These are phyloP conservation scores for Oophaga pumilio DNA, from an alignment of 2,113 vertebrate species.

Conservation along the genomic window DNA sequence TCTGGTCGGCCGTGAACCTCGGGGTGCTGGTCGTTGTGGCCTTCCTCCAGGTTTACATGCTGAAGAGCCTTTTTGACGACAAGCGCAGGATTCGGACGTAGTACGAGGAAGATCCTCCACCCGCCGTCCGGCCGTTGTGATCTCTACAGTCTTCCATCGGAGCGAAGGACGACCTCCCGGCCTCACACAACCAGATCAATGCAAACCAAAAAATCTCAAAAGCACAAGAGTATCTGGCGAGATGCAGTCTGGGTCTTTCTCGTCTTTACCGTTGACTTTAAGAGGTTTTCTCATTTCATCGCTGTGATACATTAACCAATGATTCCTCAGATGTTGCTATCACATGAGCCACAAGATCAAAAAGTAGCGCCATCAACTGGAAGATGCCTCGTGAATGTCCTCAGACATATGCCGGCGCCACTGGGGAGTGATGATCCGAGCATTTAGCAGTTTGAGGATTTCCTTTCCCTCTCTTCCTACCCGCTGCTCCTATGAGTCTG, in stretches of 20 bases:
- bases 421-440: too few species aligned
- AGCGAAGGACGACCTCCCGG: background rate
- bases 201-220: too few species aligned
- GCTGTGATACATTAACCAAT: background rate
- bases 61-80: conserved; percentile 86
- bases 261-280: too few species aligned
- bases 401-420: too few species aligned
- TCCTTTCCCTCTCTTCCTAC: too few species aligned
- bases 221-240: background rate
- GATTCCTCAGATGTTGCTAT: background rate
- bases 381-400: background rate
- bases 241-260: background rate
- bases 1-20: conserved; percentile 84
- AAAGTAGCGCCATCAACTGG: background rate
- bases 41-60: conserved; percentile 81
- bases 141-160: conserved; percentile 21
- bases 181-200: background rate
- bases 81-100: conserved; percentile 79
- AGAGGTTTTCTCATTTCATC: background rate
- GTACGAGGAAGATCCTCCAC: conserved; percentile 4
- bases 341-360: background rate
- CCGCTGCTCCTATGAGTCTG: background rate
- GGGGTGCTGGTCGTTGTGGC: conserved; percentile 81
- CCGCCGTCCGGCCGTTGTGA: background rate
- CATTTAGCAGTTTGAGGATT: too few species aligned